Percentiles rank a stretch among this genome's conserved stretches.
Conservation (phyloP, 2,797 vertebrate species). For the Chloroceryle inda region DNA sequence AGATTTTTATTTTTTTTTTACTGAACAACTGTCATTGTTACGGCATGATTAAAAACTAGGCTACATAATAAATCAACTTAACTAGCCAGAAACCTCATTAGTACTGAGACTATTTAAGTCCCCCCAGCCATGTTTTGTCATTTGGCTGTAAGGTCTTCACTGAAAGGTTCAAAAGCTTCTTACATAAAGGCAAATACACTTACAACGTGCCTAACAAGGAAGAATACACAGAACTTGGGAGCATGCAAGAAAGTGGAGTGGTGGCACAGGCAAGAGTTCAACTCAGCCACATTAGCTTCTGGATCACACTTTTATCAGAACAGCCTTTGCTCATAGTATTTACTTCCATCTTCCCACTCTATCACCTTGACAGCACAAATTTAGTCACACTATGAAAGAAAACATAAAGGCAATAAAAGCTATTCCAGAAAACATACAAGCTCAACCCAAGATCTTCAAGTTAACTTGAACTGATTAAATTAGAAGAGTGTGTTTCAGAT, state of each 20-base stretch:
- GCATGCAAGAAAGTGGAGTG: fast-evolving
- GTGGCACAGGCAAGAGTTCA: not conserved
- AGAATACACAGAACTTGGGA: not conserved
- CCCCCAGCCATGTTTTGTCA: conserved; percentile 21
- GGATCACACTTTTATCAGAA: too few relatives aligned
- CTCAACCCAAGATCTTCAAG: not conserved
- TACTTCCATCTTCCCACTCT: not conserved
- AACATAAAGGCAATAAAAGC: not conserved
- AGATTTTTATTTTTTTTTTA: not conserved
- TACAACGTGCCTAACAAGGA: not conserved
- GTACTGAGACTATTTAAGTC: conserved; percentile 5
- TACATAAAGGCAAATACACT: conserved; percentile 12
- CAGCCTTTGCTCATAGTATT: not conserved
- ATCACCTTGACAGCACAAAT: not conserved
- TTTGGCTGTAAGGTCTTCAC: not conserved
- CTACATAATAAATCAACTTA: conserved; percentile 42
- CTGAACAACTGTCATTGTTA: not conserved
- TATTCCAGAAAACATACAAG: not conserved
- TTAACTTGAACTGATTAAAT: not conserved
- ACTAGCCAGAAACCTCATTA: conserved; percentile 27
- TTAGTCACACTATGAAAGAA: not conserved
- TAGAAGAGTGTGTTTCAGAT: not conserved
- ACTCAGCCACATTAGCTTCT: fast-evolving
- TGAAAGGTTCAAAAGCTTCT: conserved; percentile 31
- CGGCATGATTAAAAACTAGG: not conserved